Evolutionary conservation across 1,140 invertebrate species (phyloP), one percentile per base, ranked within the genome.

Genomic region (Diploscapter pachys): DNA sequence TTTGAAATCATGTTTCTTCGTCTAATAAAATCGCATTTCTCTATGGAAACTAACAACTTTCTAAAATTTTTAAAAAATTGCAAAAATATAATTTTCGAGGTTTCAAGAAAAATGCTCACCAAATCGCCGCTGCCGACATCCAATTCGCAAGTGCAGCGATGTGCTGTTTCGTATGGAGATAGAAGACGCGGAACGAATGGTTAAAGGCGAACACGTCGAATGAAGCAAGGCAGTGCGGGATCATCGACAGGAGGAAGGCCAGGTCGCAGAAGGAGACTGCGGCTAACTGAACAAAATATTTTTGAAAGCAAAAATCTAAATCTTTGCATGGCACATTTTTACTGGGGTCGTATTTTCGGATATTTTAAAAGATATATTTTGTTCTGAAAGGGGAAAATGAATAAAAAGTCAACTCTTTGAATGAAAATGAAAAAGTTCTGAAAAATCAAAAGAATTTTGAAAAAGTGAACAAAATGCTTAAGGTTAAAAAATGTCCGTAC

Each of bases 181-280:
- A 81, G 50, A 79, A 76, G 11, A 65, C 62, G 55, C 80, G 63
- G 82, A 74, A 81, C 78, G 81, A 59, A 48, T 53, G 55, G 2
- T 51, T 50, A 48, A 73, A 13, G n/a, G 72, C 78, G 69, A 83
- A 55, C 50, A 72, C 62, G 8, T 81, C 75, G 72, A 82, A 81
- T 49, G 78, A 52, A 31, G 81, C 82, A 11, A 83, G 64, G 53
- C 80, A 83, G 72, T 83, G 81, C 31, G 82, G 82, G 48, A 83
- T 48, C 81, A 83, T 83, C 8, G 73, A 55, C 11, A 83, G 54
- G 9, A 83, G 82, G 70, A 85, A 85, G 11, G 70, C 63, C 52
- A 85, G 65, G 67, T 85, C 83, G 56, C 80, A 83, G 56, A 85
- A 78, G 57, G 80, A 80, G 5, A 85, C 84, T 11, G 82, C 84